A percentile compares a stretch with the other conserved stretches of the same genome.
Conservation (phyloP, 1,140 invertebrate genomes). For the Rhyacophila brunnea region DNA sequence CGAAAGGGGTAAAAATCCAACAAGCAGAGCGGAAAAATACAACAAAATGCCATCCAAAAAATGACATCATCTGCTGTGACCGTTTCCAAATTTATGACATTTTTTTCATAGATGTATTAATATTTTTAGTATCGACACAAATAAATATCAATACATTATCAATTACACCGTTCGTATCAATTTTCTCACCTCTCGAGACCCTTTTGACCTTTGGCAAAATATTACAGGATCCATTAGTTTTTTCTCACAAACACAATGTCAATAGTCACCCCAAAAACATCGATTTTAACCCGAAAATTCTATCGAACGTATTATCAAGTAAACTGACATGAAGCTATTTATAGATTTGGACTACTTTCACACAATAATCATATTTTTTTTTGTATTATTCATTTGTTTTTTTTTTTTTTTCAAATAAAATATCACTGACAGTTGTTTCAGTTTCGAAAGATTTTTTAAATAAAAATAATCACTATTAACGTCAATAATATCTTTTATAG, state of each 20-base stretch:
- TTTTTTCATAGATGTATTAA: slow-evolving; percentile 26
- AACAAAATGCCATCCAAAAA: slow-evolving; percentile 17
- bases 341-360: no score
- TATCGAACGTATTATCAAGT: no score
- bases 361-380: no score
- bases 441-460: no score
- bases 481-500: no score
- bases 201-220: slow-evolving; percentile 26
- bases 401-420: no score
- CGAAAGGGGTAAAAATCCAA: slow-evolving; percentile 26
- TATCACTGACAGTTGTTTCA: no score
- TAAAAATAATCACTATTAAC: no score
- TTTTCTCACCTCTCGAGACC: slow-evolving; percentile 22
- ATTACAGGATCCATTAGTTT: slow-evolving; percentile 32
- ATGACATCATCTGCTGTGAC: slow-evolving; percentile 18
- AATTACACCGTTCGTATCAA: slow-evolving; percentile 26
- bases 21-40: slow-evolving; percentile 26
- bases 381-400: no score
- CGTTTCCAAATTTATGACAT: slow-evolving; percentile 27
- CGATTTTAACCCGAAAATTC: no score
- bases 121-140: slow-evolving; percentile 26
- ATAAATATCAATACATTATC: slow-evolving; percentile 30
- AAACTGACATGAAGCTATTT: no score
- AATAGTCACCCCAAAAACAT: slow-evolving; percentile 19
- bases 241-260: slow-evolving; percentile 18